Evolutionary conservation across 2,113 vertebrate species (phyloP).

Genomic region (Pseudorhombus dupliciocellatus): DNA sequence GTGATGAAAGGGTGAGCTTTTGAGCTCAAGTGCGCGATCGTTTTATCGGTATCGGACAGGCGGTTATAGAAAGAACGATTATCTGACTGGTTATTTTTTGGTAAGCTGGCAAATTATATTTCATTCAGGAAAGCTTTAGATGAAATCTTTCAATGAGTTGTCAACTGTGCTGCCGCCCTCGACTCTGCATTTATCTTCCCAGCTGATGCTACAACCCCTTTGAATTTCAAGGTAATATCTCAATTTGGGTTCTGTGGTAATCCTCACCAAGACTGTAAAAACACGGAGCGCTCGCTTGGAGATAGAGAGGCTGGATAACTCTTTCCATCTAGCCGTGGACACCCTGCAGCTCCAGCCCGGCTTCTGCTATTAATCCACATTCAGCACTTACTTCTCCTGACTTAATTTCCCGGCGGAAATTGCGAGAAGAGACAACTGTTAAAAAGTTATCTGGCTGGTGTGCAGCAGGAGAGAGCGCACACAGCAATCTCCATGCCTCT

Average conservation of each 20-base stretch:
- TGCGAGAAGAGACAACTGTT: slow-evolving; percentile 58
- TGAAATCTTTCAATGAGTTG: slow-evolving; percentile 45
- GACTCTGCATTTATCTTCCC: slow-evolving; percentile 43
- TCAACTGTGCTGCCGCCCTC: slow-evolving; percentile 29
- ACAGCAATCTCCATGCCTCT: slow-evolving; percentile 47
- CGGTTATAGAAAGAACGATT: slow-evolving; percentile 30
- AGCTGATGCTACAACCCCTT: slow-evolving; percentile 42
- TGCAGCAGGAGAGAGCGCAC: slow-evolving; percentile 18
- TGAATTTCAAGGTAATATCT: slow-evolving; percentile 41
- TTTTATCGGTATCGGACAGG: background rate
- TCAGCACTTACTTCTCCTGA: slow-evolving; percentile 52
- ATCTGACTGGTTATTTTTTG: slow-evolving; percentile 50
- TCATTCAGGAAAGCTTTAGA: slow-evolving; percentile 31
- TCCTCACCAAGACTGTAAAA: slow-evolving; percentile 41
- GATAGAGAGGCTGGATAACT: slow-evolving; percentile 51
- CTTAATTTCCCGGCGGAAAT: slow-evolving; percentile 71
- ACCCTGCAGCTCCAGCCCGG: background rate
- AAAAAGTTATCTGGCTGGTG: slow-evolving; percentile 61
- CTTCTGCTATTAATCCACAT: slow-evolving; percentile 7
- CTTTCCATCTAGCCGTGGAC: background rate
- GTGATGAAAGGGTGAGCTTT: slow-evolving; percentile 24
- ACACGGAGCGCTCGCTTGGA: slow-evolving; percentile 29
- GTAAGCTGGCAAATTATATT: slow-evolving; percentile 27
- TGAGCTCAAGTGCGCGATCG: too few relatives aligned
- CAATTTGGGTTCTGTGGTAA: slow-evolving; percentile 31